Percentiles rank a stretch among this genome's conserved stretches.
Evolutionary conservation across 1,140 invertebrate genomes (phyloP).

Genomic region (Macrocentrus cingulum): DNA sequence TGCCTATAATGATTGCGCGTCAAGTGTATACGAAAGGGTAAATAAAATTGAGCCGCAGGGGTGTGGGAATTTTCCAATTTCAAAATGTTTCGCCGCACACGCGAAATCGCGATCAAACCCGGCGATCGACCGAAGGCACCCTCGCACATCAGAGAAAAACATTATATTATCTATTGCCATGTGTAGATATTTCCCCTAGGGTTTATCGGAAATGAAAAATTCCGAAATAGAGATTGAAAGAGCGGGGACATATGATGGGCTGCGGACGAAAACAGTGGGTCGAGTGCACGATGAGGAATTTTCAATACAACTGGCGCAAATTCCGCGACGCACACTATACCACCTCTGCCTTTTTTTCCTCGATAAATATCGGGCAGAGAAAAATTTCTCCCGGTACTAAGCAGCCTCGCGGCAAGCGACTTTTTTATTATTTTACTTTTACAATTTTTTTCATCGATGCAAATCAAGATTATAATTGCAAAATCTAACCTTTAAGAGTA

Average conservation of each 20-base stretch:
- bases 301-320: constrained; percentile 26
- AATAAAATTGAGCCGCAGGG: not conserved
- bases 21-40: constrained; percentile 13
- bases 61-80: constrained; percentile 4
- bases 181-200: constrained; percentile 17
- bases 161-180: constrained; percentile 18
- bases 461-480: too few relatives aligned
- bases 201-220: constrained; percentile 28
- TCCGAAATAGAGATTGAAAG: constrained; percentile 18
- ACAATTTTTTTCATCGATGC: too few relatives aligned
- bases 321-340: not conserved
- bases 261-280: not conserved
- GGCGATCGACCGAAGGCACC: too few relatives aligned
- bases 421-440: too few relatives aligned
- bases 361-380: too few relatives aligned
- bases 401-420: too few relatives aligned
- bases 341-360: too few relatives aligned
- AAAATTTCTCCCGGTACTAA: too few relatives aligned
- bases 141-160: too few relatives aligned
- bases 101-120: too few relatives aligned
- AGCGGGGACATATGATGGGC: not conserved
- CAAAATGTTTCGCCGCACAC: constrained; percentile 3
- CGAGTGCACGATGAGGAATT: constrained; percentile 21
- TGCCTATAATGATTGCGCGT: constrained; percentile 6
- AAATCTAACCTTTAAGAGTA: too few relatives aligned